Evolutionary conservation across 2,888 invertebrate genomes (phyloP), one percentile per base, ranked within the genome.

Genomic region (Drosophila longiperda): DNA sequence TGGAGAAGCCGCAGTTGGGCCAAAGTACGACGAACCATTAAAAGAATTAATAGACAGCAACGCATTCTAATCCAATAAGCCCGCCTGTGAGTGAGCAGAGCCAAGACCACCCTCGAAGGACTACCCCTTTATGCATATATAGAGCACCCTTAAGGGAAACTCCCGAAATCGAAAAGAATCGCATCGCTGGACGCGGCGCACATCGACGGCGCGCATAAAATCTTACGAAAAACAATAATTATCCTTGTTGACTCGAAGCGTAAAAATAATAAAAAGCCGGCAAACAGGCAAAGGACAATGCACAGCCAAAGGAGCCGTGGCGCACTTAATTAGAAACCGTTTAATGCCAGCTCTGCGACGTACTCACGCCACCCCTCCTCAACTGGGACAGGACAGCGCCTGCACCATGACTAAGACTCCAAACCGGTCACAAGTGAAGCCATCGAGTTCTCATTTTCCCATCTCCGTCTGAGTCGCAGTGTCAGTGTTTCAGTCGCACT

Each of bases 281-380:
- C 69, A 58, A 72, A 72, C 68, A 68, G 70, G 53, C 26, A 26
- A 55, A 64, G 73, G 71, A 73, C 78, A 72, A 77, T 72, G 48
- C 42, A 42, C 32, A 42, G 48, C 26, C 12, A 69, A 49, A 58
- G 60, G 38, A 68, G 68, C 61, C 69, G 63, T 71, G 76, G 75
- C 75, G 83, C 74, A 83, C 82, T 87, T 87, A 87, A 87, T 87
- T 87, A 87, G 88, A 87, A 87, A 87, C 82, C 87, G 88, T 87
- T 87, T 86, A 87, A 88, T 83, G 84, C 86, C 73, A 70, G 52
- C 63, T 71, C 63, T 67, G 66, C 73, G 69, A 54, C 53, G 66
- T 55, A 65, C 50, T 55, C 48, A 52, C 53, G 49, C 62, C n/a
- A n/a, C 62, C 74, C 62, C 59, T 73, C 66, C 48, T 75, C 72